phyloP scores from a whole-genome alignment of 2,888 invertebrate genomes.

The Galeruca laticollis region DNA sequence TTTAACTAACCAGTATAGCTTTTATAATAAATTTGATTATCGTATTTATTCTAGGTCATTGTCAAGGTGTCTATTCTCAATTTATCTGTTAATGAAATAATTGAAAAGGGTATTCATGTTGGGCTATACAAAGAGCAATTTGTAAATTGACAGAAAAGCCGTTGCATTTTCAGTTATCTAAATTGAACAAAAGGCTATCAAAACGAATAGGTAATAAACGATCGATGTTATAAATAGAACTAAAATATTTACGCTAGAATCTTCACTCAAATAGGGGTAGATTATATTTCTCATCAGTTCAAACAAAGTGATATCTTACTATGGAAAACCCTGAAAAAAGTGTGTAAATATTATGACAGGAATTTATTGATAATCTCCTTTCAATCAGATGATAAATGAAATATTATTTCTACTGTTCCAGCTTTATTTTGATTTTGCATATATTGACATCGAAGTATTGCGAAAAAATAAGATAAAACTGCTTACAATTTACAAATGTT shows the following conservation, averaged over 20 bases:
- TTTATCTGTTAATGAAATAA: conserved; percentile 1
- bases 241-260: neutral
- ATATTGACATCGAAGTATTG: no score
- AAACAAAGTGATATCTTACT: no score
- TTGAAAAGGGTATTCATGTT: neutral
- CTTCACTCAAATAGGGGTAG: no score
- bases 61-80: neutral
- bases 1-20: no score
- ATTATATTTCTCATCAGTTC: no score
- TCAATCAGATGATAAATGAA: neutral
- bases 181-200: neutral
- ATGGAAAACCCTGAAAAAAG: no score
- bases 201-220: neutral
- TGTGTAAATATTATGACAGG: no score
- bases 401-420: no score
- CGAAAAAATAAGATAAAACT: no score
- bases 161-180: neutral
- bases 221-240: neutral
- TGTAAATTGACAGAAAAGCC: neutral
- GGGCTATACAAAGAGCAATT: neutral
- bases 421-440: no score
- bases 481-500: no score
- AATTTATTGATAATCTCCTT: no score
- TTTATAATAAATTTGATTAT: neutral
- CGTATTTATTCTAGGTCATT: conserved; percentile 3